These are phyloP conservation scores for Cosmopolites sordidus DNA, from an alignment of 2,888 invertebrate species.

Conservation along the genomic window DNA sequence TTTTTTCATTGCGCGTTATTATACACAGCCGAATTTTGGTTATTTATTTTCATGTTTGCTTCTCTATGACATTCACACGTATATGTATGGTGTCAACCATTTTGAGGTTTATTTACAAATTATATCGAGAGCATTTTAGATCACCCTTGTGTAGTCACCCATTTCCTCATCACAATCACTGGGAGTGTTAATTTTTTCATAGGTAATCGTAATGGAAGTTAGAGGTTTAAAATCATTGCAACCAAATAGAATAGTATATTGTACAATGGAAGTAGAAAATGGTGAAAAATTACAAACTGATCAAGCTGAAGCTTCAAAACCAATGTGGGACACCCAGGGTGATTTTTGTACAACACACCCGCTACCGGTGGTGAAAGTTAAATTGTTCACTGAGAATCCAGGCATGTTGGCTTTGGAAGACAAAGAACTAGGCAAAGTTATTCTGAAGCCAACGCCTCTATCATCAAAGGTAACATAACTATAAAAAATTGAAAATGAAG, in stretches of 20 bases:
- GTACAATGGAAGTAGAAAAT: constrained; percentile 99
- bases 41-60: too few species aligned
- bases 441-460: constrained; percentile 79
- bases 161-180: too few species aligned
- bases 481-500: background rate
- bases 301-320: constrained; percentile 98
- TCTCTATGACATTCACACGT: too few species aligned
- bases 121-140: too few species aligned
- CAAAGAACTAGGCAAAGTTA: constrained; percentile 94
- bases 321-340: constrained; percentile 99
- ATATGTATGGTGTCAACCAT: too few species aligned
- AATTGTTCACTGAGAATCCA: constrained; percentile 95
- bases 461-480: constrained; percentile 68
- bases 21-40: too few species aligned
- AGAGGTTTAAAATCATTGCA: constrained; percentile 95
- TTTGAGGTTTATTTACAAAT: too few species aligned
- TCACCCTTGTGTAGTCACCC: too few species aligned
- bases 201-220: constrained; percentile 99
- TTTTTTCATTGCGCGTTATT: too few species aligned
- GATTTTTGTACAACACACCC: constrained; percentile 98
- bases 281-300: constrained; percentile 98
- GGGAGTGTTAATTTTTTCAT: too few species aligned
- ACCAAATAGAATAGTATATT: constrained; percentile 97
- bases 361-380: constrained; percentile 94
- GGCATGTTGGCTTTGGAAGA: constrained; percentile 97